A percentile compares a stretch with the other conserved stretches of the same genome.
phyloP scores from a whole-genome alignment of 2,797 vertebrate species.

The Acanthiza pusilla region DNA sequence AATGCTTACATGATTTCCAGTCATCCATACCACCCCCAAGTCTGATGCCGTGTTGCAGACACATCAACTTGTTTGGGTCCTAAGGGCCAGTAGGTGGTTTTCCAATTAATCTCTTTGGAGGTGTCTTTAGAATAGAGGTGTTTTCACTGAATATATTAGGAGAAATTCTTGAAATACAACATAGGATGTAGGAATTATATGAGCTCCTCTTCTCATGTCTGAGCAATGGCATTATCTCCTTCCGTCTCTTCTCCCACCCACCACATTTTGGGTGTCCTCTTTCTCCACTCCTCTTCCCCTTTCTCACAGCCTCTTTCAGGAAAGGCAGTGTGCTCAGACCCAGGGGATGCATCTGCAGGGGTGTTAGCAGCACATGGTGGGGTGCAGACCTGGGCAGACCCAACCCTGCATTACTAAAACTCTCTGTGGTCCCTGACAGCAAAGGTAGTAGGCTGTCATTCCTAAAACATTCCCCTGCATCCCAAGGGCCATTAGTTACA shows the following conservation, averaged over 20 bases:
- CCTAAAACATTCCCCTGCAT: neutral
- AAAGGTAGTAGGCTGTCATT: neutral
- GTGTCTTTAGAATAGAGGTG: neutral
- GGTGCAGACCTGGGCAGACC: neutral
- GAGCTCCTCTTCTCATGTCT: neutral
- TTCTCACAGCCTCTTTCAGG: neutral
- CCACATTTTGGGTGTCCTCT: neutral
- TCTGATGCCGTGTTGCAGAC: neutral
- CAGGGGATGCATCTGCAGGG: rapidly evolving
- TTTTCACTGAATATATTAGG: neutral
- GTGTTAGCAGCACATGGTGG: neutral
- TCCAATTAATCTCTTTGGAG: neutral
- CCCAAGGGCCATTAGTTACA: conserved; percentile 2
- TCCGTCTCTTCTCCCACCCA: neutral
- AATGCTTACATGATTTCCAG: neutral
- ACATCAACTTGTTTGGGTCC: neutral
- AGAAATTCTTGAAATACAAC: neutral
- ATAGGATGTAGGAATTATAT: neutral
- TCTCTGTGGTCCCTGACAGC: neutral
- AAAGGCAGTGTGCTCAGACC: neutral
- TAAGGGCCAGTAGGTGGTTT: neutral
- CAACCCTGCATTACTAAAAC: neutral
- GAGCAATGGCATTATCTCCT: neutral
- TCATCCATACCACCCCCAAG: neutral
- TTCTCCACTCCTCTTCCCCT: neutral